Evolutionary conservation across 1,140 invertebrate species (phyloP).

Genomic region (Drosophila mayri): DNA sequence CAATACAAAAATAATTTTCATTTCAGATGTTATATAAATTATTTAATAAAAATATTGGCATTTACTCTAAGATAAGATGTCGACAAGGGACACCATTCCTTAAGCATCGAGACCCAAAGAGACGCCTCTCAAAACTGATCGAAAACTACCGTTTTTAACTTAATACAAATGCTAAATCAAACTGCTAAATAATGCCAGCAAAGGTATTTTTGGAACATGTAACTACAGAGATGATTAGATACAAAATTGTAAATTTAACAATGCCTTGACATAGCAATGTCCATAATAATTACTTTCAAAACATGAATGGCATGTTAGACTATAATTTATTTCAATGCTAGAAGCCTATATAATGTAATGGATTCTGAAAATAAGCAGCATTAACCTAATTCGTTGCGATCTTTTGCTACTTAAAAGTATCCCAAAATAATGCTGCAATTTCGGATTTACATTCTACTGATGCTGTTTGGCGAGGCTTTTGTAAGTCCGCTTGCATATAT

Average conservation of each 20-base stretch:
- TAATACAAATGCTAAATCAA: not conserved
- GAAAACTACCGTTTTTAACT: not conserved
- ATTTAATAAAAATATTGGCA: too few species aligned
- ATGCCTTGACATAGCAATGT: not conserved
- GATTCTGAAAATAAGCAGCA: not conserved
- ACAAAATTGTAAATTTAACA: too few species aligned
- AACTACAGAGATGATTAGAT: too few species aligned
- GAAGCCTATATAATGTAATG: not conserved
- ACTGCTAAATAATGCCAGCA: too few species aligned
- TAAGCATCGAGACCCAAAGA: too few species aligned
- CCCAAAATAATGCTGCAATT: not conserved
- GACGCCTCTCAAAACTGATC: too few species aligned
- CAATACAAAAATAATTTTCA: not conserved
- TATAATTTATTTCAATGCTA: not conserved
- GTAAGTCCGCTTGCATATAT: slow-evolving; percentile 2
- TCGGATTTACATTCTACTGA: not conserved
- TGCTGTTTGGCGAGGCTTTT: not conserved
- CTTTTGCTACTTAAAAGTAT: not conserved
- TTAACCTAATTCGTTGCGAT: not conserved
- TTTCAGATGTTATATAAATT: not conserved
- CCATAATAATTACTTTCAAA: not conserved
- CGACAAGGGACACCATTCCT: too few species aligned
- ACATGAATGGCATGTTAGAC: not conserved
- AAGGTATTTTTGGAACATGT: not conserved
- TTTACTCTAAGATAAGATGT: too few species aligned